Evolutionary conservation across 2,113 vertebrate species (phyloP), one percentile per base, ranked within the genome.

Genomic region (Rhinopomastus cyanomelas): DNA sequence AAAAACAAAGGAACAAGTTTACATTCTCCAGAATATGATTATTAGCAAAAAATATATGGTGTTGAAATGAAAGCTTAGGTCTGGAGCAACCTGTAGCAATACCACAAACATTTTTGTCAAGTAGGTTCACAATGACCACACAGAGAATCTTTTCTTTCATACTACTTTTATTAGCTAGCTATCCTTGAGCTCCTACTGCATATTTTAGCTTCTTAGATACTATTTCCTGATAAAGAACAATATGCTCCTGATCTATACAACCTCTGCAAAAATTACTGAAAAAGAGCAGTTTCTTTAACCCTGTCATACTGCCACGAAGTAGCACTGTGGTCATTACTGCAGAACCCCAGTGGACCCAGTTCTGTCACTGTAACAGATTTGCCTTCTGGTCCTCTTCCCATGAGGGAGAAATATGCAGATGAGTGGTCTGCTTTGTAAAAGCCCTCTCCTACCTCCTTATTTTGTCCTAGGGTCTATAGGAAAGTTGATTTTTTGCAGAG

Each of bases 331-430:
- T 29, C 71, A 59, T 90, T 87, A 76, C 39, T 46, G 30, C 53
- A 79, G 36, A 93, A 78, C 67, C 57, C 78, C 46, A 57, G 79
- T 15, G 36, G 37, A 62, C 10, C 18, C 2, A 0, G 19, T 55
- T 81, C 86, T 85, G 37, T 21, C 51, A 72, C 74, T 3, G 0
- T 59, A 61, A 77, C 20, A 3, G 39, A 53, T 68, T 87, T 93
- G 78, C 59, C 81, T 82, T 85, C 68, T 9, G 36, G 79, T 65
- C 79, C 59, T 92, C 78, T 89, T 59, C 75, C 91, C 64, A 64
- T 2, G 2, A 92, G 89, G 81, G 5, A 77, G 29, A 89, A 90
- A 92, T 76, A 94, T 93, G 94, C 64, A 94, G 55, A 94, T 88
- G 15, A 90, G 20, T 8, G 3, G 51, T 78, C 64, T 80, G 37